A percentile compares a stretch with the other conserved stretches of the same genome.
phyloP scores from a whole-genome alignment of 2,113 vertebrate species.

The Gobius niger region DNA sequence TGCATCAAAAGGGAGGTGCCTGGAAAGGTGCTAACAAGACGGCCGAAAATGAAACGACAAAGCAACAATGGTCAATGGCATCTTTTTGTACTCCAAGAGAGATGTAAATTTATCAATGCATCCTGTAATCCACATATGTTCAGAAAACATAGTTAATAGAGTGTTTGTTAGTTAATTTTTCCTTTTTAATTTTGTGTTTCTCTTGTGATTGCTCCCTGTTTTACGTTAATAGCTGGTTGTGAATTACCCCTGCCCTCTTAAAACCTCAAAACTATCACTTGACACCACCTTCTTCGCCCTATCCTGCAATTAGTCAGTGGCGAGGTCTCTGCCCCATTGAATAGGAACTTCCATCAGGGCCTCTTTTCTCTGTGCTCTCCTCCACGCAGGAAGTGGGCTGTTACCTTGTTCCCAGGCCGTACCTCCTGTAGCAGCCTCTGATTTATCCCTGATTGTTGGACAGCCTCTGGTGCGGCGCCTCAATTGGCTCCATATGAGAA shows the following conservation, averaged over 20 bases:
- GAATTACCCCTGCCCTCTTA: constrained; percentile 2
- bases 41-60: too few species aligned
- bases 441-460: constrained; percentile 79
- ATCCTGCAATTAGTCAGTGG: constrained; percentile 21
- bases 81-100: too few species aligned
- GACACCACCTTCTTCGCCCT: not conserved
- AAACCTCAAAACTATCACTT: constrained; percentile 9
- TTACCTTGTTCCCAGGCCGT: constrained; percentile 67
- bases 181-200: too few species aligned
- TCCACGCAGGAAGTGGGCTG: constrained; percentile 34
- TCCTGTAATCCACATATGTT: too few species aligned
- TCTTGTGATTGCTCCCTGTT: not conserved
- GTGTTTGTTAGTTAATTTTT: too few species aligned
- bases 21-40: too few species aligned
- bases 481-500: constrained; percentile 75
- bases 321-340: not conserved
- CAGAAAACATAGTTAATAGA: too few species aligned
- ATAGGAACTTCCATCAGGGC: constrained; percentile 11
- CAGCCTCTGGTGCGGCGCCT: constrained; percentile 57
- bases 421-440: constrained; percentile 64
- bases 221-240: not conserved
- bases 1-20: not conserved
- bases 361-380: constrained; percentile 32
- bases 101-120: too few species aligned
- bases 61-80: too few species aligned